Evolutionary conservation across 2,888 invertebrate species (phyloP).

Genomic region (Tetragonisca angustula): DNA sequence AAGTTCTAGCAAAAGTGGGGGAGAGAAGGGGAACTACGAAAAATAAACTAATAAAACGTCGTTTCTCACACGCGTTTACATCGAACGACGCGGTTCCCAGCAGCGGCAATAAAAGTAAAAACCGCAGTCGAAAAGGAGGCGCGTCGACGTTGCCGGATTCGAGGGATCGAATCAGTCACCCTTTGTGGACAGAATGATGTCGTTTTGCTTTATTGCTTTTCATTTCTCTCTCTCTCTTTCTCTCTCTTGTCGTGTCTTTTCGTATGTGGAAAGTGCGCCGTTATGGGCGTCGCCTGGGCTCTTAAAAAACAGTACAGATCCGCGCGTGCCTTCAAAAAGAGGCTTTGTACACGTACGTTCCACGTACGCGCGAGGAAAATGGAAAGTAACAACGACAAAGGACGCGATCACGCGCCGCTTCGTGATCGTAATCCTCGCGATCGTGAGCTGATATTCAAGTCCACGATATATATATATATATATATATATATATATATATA

Average conservation of each 20-base stretch:
- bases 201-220: conserved; percentile 65
- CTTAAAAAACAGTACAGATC: conserved; percentile 62
- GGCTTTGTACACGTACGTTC: conserved; percentile 51
- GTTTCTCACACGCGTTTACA: conserved; percentile 68
- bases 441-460: conserved; percentile 24
- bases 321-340: conserved; percentile 54
- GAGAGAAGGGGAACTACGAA: conserved; percentile 57
- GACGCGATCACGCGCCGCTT: conserved; percentile 48
- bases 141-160: conserved; percentile 61
- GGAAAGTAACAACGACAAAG: conserved; percentile 52
- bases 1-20: conserved; percentile 18
- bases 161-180: conserved; percentile 69
- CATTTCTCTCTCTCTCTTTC: conserved; percentile 20
- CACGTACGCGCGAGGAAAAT: conserved; percentile 42
- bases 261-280: conserved; percentile 53
- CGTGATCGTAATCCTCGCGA: conserved; percentile 7
- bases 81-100: conserved; percentile 37
- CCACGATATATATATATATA: neutral
- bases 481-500: too few species aligned
- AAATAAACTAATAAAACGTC: conserved; percentile 79
- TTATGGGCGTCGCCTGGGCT: conserved; percentile 53
- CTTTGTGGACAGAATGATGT: conserved; percentile 70
- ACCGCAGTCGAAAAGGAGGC: conserved; percentile 38
- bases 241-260: conserved; percentile 10
- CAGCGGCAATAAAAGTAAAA: conserved; percentile 68